A percentile compares a stretch with the other conserved stretches of the same genome.
Conservation (phyloP, 92 coral and sea anemone genomes). For the Zoanthus solanderi region DNA sequence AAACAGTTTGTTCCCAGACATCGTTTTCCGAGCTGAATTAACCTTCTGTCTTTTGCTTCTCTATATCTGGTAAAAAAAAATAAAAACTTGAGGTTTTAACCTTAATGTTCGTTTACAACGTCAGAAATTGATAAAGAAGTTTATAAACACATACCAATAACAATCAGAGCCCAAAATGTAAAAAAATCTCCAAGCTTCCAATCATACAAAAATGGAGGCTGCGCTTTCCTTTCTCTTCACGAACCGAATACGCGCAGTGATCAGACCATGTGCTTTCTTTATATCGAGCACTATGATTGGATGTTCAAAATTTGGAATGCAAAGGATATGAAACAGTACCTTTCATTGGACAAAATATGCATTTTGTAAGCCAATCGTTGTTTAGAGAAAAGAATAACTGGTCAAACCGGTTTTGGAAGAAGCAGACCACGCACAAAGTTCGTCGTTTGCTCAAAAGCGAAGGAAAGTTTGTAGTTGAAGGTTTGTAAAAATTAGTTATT, state of each 20-base stretch:
- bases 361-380: not conserved
- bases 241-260: not conserved
- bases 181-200: too few species aligned
- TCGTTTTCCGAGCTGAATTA: not conserved
- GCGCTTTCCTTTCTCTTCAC: not conserved
- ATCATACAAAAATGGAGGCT: not conserved
- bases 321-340: not conserved
- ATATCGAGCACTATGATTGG: conserved; percentile 26
- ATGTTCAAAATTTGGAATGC: not conserved
- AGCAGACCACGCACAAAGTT: not conserved
- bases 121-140: too few species aligned
- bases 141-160: too few species aligned
- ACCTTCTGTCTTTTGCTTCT: not conserved
- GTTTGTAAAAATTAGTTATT: not conserved
- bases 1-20: conserved; percentile 32
- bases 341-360: not conserved
- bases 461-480: not conserved
- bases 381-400: not conserved
- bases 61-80: not conserved
- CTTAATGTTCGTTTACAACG: too few species aligned
- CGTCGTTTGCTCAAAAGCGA: not conserved
- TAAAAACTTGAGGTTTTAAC: too few species aligned
- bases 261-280: conserved; percentile 27
- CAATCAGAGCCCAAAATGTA: too few species aligned
- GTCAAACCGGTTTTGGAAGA: conserved; percentile 33